Percentiles rank a stretch among this genome's conserved stretches.
phyloP scores from a whole-genome alignment of 2,797 vertebrate genomes.

The Loris lydekkerianus region DNA sequence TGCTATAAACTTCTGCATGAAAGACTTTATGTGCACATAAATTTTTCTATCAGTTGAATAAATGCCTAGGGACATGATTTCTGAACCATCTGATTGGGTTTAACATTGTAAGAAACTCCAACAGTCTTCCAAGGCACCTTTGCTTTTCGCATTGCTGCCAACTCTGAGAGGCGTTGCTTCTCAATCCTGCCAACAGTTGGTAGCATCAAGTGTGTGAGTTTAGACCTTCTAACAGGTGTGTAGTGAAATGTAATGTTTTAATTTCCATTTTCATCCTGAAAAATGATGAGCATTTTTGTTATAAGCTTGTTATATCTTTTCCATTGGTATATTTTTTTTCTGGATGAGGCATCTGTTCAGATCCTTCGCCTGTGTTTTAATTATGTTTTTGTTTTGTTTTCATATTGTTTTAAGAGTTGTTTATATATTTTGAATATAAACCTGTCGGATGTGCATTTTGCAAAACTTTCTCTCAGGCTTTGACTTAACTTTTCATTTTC shows the following conservation, averaged over 20 bases:
- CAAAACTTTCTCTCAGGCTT: neutral
- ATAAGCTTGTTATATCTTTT: neutral
- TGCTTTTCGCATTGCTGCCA: neutral
- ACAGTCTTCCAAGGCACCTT: neutral
- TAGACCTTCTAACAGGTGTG: neutral
- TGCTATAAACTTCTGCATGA: neutral
- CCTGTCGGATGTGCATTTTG: neutral
- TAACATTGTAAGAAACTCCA: neutral
- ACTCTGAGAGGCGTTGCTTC: neutral
- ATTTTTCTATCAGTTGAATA: neutral
- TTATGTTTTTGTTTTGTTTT: neutral
- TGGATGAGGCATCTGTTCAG: neutral
- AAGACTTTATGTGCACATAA: neutral
- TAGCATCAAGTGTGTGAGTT: neutral
- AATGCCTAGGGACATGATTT: neutral
- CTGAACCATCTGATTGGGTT: neutral
- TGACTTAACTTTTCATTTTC: neutral
- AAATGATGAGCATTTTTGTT: neutral
- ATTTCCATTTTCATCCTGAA: neutral
- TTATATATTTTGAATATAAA: constrained; percentile 1
- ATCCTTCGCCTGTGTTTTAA: neutral
- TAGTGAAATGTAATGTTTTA: neutral
- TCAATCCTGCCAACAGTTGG: neutral
- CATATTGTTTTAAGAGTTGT: neutral
- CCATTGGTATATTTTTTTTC: neutral